Base-by-base conservation (phyloP, 92 coral and sea anemone species). In the Pocillopora meandrina region DNA sequence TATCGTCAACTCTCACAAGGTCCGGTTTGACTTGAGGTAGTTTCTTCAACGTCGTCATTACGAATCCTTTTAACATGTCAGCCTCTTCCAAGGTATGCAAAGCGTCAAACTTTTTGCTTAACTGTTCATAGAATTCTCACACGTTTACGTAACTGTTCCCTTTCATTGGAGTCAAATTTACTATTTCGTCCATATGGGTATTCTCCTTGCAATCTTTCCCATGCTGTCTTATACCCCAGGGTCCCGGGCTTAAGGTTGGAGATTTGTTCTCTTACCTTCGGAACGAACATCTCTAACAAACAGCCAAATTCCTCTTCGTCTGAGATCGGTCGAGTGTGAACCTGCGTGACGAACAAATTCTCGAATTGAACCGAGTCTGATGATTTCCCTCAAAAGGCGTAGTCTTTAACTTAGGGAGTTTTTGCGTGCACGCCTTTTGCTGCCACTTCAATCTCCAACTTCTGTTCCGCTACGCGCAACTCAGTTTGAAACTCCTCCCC, bases 261-360 rank as follows among this genome's bases (percentile, higher is more conserved):
- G 10, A 87, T 76, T 21, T 73, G 57, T 21, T 75, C 90, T 77
- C 86, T 78, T 15, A 90, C 93, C 85, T 78, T 87, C 3, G 77
- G 79, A 14, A 20, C 66, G 15, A 87, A 85, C 80, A 90, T 57
- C 49, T 87, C 93, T 10, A 90, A 72, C 19, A 90, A 33, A 61
- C 84, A 89, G 10, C 95, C 88, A 56, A 92, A 90, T 76, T 82
- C 88, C 71, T 92, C 92, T 64, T 90, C 92, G 33, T 59, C 87
- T 13, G 80, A 63, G 5, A 93, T 81, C 0, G 86, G 82, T 72
- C 77, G 65, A 35, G 35, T 67, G 75, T 87, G 77, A 68, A 92
- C 74, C 77, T 91, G 95, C 19, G 90, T 75, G 7, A 85, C 19
- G 61, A 92, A 89, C 90, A 86, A 89, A 68, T 89, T 92, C 65